These are phyloP conservation scores for Goniozus legneri DNA, from an alignment of 1,140 invertebrate genomes.

Conservation along the genomic window DNA sequence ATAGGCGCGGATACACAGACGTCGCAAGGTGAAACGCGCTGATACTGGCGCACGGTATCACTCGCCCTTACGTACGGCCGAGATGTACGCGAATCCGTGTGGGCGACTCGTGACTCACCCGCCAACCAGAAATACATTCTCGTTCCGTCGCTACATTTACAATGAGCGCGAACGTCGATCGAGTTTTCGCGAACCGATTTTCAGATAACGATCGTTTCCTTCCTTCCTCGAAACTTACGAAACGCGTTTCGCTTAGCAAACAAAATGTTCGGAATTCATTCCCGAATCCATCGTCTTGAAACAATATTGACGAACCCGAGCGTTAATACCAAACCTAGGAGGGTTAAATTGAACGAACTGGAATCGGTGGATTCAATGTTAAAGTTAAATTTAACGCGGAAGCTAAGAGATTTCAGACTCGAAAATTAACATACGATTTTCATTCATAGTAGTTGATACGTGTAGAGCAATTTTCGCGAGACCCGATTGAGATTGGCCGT, in stretches of 20 bases:
- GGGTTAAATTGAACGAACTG: too few species aligned
- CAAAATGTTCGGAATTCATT: too few species aligned
- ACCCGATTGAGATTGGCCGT: not conserved
- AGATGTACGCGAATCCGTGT: constrained; percentile 25
- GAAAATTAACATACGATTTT: not conserved
- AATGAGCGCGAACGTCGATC: constrained; percentile 23
- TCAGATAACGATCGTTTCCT: constrained; percentile 13
- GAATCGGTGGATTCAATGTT: too few species aligned
- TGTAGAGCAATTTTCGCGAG: constrained; percentile 10
- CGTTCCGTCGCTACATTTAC: constrained; percentile 25
- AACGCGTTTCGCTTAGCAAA: too few species aligned
- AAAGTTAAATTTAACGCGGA: too few species aligned
- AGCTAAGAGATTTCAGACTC: not conserved
- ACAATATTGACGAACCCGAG: too few species aligned
- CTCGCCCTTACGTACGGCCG: not conserved
- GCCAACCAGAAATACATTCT: constrained; percentile 32
- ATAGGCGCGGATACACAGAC: constrained; percentile 6
- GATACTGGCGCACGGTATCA: not conserved
- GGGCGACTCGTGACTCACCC: constrained; percentile 34
- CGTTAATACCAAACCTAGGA: too few species aligned
- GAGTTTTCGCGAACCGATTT: constrained; percentile 17
- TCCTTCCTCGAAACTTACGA: constrained; percentile 18
- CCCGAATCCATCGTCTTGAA: too few species aligned
- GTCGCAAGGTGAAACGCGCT: constrained; percentile 22
- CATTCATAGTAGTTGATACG: not conserved